Percentiles rank a stretch among this genome's conserved stretches.
phyloP scores from a whole-genome alignment of 1,140 invertebrate species.

The Bombus haemorrhoidalis region DNA sequence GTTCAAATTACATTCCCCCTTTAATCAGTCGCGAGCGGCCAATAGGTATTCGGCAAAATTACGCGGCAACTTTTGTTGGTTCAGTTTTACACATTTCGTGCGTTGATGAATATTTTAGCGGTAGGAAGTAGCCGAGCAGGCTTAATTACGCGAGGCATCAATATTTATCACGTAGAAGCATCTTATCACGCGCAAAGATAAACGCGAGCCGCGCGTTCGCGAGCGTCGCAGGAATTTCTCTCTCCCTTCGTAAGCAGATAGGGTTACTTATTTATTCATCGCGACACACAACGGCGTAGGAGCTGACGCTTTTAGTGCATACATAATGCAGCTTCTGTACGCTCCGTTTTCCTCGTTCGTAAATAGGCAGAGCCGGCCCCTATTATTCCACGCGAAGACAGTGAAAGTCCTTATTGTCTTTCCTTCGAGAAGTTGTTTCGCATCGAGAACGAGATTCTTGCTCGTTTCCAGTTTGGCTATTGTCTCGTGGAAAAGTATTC shows the following conservation, averaged over 20 bases:
- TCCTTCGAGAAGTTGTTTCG: not conserved
- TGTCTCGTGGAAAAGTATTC: not conserved
- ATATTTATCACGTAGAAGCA: constrained; percentile 1
- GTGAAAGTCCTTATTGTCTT: constrained; percentile 35
- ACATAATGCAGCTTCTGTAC: constrained; percentile 30
- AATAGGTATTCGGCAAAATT: not conserved
- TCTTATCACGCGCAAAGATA: constrained; percentile 21
- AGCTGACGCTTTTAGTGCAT: constrained; percentile 34
- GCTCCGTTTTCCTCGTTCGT: constrained; percentile 39
- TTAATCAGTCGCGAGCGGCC: not conserved
- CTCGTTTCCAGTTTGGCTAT: constrained; percentile 18
- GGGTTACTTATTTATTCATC: constrained; percentile 47
- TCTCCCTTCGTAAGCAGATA: not conserved
- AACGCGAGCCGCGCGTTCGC: not conserved
- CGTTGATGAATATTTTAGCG: not conserved
- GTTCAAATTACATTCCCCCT: not conserved
- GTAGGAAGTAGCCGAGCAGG: not conserved
- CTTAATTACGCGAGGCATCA: constrained; percentile 25
- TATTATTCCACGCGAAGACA: constrained; percentile 16
- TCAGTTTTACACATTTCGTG: not conserved
- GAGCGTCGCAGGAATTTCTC: constrained; percentile 7
- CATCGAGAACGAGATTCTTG: not conserved
- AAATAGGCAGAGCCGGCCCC: constrained; percentile 31
- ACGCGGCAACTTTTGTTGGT: not conserved
- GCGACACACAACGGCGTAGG: not conserved